Base-by-base conservation (phyloP, 2,113 vertebrate species). In the Charina bottae region DNA sequence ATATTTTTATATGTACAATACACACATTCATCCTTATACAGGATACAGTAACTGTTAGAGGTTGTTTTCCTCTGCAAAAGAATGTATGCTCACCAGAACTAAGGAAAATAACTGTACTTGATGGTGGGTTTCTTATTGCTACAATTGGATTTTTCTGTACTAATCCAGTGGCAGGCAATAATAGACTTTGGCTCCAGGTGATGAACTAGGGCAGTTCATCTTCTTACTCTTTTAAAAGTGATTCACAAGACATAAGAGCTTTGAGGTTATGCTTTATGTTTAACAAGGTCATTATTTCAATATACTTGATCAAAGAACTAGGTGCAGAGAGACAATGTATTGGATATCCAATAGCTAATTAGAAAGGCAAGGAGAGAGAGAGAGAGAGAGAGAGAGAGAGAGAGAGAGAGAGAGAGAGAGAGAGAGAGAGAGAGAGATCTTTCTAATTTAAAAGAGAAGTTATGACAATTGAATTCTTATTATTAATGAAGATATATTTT, bases 121-220 rank as follows among this genome's bases (percentile, higher is more conserved):
- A 95, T 92, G 94, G 92, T 88, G 94, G 90, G 78, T 95, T 91
- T 93, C 11, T 1, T 0, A 10, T 91, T 92, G 89, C 68, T 93
- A 84, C 88, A 94, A 94, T 91, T 93, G 64, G 83, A 93, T 97
- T 95, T 91, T 55, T 88, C 9, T 0, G n/a, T 83, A 85, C 93
- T 95, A 96, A 95, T 95, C 89, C 90, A 92, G 90, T 94, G 92
- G n/a, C 62, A 93, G 72, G 58, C 53, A 94, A 94, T 95, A 96
- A 95, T 85, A 94, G 91, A 94, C 87, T 93, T 85, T 86, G 88
- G 68, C 92, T 93, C 89, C 58, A 93, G 2, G 2, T 88, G 91
- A 95, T 90, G 90, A 85, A 59, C 28, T 86, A 94, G 90, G 93
- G 93, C 93, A 87, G 21, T 58, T 49, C 89, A 88, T 93, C 49